Base-by-base conservation (phyloP, 2,113 vertebrate species). In the Eidolon helvum region DNA sequence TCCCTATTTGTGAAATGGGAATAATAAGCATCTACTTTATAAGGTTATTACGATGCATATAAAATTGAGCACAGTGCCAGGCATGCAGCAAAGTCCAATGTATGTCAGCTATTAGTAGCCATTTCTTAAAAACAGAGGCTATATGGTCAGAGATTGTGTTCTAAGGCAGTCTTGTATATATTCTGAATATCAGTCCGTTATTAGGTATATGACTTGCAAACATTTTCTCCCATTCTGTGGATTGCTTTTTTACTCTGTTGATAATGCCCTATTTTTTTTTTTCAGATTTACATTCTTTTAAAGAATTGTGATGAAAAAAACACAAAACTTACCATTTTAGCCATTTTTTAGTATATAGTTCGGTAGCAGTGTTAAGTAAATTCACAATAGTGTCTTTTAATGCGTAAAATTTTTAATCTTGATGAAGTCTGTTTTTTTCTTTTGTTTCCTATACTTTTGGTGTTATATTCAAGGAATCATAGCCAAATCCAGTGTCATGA, bases 161-260 rank as follows among this genome's bases (percentile, higher is more conserved):
- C 71, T 30, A 72, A 43, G 53, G 14, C 45, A 7, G 57, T 78
- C 16, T n/a, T n/a, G 68, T 65, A 12, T 68, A 22, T 63, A 21
- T 45, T 86, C 61, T 30, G 24, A 28, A 22, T 93, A 18, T 38
- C 11, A 72, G 7, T 72, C 43, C 48, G 11, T 45, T 45, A 69
- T 79, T 53, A 30, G 16, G 4, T 69, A 30, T 10, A 5, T 59
- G 83, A 77, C 65, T 87, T 88, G 50, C 50, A 87, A 19, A 45
- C 85, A 45, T 55, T 85, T 92, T 77, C 45, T 92, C 16, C 35
- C 74, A 48, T 78, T 57, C 30, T 84, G 22, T 93, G 24, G 40
- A 79, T 79, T 93, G 40, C 33, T 43, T 69, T 93, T 79, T 90
- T 53, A 69, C 10, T 84, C 90, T 69, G 11, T 93, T 87, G 72